These are phyloP conservation scores for Strix uralensis DNA, from an alignment of 2,113 vertebrate species.

Conservation along the genomic window DNA sequence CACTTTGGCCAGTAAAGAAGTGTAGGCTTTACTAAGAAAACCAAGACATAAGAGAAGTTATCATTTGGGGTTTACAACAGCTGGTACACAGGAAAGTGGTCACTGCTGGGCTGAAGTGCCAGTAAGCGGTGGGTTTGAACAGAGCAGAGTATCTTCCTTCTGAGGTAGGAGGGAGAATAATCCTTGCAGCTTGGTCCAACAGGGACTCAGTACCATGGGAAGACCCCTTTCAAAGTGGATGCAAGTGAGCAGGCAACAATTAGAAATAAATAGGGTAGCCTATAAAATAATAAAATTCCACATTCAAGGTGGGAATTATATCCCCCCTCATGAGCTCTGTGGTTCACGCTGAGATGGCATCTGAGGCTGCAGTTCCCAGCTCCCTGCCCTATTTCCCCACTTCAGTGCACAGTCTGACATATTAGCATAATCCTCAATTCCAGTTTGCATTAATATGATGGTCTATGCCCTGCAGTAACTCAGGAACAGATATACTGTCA, in stretches of 20 bases:
- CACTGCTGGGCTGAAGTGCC: background rate
- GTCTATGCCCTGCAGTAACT: background rate
- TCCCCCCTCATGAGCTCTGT: background rate
- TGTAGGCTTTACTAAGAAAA: background rate
- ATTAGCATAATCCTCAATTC: background rate
- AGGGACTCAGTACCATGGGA: background rate
- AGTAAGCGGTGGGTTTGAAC: background rate
- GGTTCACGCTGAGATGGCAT: background rate
- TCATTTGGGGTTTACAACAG: background rate
- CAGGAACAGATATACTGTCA: background rate
- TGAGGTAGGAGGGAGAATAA: background rate
- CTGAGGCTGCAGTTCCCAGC: background rate
- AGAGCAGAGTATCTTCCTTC: background rate
- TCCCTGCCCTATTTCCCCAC: background rate
- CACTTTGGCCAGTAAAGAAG: background rate
- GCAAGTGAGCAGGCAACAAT: background rate
- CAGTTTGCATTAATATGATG: background rate
- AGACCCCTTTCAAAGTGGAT: background rate
- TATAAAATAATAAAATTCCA: background rate
- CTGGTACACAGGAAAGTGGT: background rate
- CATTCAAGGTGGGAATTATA: background rate
- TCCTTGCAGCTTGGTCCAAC: background rate
- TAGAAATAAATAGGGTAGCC: background rate
- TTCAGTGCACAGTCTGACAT: background rate
- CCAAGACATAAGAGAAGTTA: background rate